Conservation (phyloP, 2,797 vertebrate genomes). For the Tragopan temminckii region DNA sequence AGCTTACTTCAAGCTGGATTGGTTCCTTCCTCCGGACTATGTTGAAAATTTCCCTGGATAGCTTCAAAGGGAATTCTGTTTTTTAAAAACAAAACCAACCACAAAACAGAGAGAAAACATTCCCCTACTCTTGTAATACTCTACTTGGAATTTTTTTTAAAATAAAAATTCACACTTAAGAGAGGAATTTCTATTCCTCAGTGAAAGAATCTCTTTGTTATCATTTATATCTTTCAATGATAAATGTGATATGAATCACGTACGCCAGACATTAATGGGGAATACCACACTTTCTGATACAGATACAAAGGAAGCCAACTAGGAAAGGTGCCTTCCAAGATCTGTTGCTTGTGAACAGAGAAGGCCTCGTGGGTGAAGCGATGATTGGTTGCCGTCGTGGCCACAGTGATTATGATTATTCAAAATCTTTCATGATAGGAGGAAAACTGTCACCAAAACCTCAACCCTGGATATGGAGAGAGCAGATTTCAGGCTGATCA, state of each 20-base stretch:
- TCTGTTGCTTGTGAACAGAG: too few relatives aligned
- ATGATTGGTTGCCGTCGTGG: too few relatives aligned
- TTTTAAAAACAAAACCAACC: not conserved
- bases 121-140: rapidly evolving
- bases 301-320: too few relatives aligned
- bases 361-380: too few relatives aligned
- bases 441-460: too few relatives aligned
- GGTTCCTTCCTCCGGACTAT: rapidly evolving
- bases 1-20: rapidly evolving
- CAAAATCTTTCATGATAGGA: too few relatives aligned
- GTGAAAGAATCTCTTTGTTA: not conserved
- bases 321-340: too few relatives aligned
- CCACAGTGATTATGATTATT: too few relatives aligned
- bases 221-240: not conserved
- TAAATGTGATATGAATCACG: not conserved
- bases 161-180: not conserved
- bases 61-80: not conserved
- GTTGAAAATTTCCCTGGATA: not conserved
- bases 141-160: rapidly evolving
- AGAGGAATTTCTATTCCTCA: not conserved
- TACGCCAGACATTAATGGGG: too few relatives aligned
- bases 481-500: too few relatives aligned
- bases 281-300: too few relatives aligned
- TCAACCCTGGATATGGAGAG: too few relatives aligned
- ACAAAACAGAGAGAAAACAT: not conserved